Base-by-base conservation (phyloP, 2,888 invertebrate species). In the Dicranocentrus wangi region DNA sequence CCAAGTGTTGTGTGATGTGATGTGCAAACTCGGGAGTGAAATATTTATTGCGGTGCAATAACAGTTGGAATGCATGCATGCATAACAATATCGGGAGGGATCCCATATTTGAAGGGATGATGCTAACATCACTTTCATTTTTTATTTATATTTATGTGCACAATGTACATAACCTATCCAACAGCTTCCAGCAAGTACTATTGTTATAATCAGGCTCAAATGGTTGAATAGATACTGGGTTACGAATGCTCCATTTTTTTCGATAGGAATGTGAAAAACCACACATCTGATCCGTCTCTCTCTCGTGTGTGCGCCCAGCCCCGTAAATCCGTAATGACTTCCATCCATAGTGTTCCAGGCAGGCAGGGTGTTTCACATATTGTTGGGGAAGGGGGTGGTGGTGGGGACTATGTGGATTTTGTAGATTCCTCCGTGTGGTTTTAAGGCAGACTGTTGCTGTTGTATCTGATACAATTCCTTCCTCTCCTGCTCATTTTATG, bases 121-220 rank as follows among this genome's bases (percentile, higher is more conserved):
- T n/a, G n/a, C n/a, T n/a, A n/a, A n/a, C n/a, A n/a, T n/a, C n/a
- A n/a, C n/a, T n/a, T n/a, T n/a, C n/a, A n/a, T n/a, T 47, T 69
- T 53, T 69, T 32, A 53, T 53, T 69, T 69, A 55, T 55, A 25
- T 25, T n/a, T n/a, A n/a, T 7, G 47, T 19, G 15, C 15, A 25
- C 23, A n/a, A 15, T n/a, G 69, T 61, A 47, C 71, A 60, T 71
- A 71, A 71, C 71, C 71, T 71, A 60, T 71, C 71, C 71, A 71
- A 65, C 25, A 53, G 10, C 25, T 1, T 51, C 55, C 25, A 17
- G 53, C 10, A 69, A 53, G 32, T 53, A 23, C 47, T 27, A n/a
- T n/a, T n/a, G n/a, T n/a, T n/a, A n/a, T n/a, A n/a, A n/a, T n/a
- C n/a, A n/a, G n/a, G n/a, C n/a, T n/a, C n/a, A n/a, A n/a, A n/a